Base-by-base conservation (phyloP, 2,113 vertebrate genomes). In the Pseudorhombus dupliciocellatus region DNA sequence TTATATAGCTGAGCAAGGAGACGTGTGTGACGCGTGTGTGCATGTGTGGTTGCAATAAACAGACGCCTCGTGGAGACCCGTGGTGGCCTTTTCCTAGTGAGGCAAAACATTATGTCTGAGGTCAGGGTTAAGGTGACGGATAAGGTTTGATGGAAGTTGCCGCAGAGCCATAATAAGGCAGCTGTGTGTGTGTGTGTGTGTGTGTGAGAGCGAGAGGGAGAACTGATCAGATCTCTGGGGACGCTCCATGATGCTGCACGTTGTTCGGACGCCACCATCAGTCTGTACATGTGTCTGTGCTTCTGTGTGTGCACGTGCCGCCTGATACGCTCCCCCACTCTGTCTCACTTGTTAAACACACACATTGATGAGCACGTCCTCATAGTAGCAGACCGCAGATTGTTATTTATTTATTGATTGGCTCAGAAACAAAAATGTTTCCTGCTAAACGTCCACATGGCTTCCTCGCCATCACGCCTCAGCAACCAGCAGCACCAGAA, bases 291-390 rank as follows among this genome's bases (percentile, higher is more conserved):
- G 34, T 37, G 2, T 2, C 1, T 37, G 34, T 37, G 34, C 10
- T 9, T 37, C 26, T 44, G 40, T 42, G 40, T 20, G 54, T 9
- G 18, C 12, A 56, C 46, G 63, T 66, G 53, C 61, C 4, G 80
- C 69, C 70, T 80, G 77, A 77, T 76, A 69, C 31, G 30, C 77
- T 74, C 82, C 87, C 87, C 85, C 85, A 79, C 89, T 83, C 84
- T 88, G 77, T 89, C 79, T 14, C 70, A 67, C 68, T 82, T 66
- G 62, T 61, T 48, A 34, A 55, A 52, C 63, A 53, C 12, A 46
- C 40, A 26, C 22, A 57, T 73, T 12, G 59, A 72, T 72, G 61
- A 26, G 37, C 78, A 71, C 59, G 73, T 84, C 83, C 81, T 73
- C 64, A 72, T 58, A 67, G 63, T 73, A 83, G 52, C 86, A 87